Percentiles rank a stretch among this genome's conserved stretches.
Evolutionary conservation across 2,113 vertebrate genomes (phyloP).

Genomic region (Hemichromis elongatus): DNA sequence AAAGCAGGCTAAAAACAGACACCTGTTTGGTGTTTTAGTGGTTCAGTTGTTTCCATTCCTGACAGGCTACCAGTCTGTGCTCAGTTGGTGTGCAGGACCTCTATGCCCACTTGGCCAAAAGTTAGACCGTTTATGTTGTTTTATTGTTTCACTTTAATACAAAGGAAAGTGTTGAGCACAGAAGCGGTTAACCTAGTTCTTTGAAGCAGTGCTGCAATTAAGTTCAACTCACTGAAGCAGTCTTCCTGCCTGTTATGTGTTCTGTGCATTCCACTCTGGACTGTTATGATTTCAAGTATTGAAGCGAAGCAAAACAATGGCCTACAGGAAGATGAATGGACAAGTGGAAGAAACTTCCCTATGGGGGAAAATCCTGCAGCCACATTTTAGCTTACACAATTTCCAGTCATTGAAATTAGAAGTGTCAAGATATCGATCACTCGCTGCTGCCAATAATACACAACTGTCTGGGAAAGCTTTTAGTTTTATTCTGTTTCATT

Average conservation of each 20-base stretch:
- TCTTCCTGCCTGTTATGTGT: not conserved
- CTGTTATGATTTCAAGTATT: not conserved
- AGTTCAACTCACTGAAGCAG: not conserved
- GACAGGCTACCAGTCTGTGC: not conserved
- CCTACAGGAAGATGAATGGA: not conserved
- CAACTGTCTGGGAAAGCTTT: not conserved
- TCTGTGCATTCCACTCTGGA: not conserved
- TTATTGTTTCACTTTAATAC: not conserved
- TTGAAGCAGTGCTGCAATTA: not conserved
- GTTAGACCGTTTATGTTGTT: not conserved
- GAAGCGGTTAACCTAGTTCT: not conserved
- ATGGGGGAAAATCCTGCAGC: not conserved
- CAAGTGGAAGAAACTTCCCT: not conserved
- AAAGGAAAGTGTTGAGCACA: not conserved
- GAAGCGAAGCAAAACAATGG: not conserved
- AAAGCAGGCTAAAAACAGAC: not conserved
- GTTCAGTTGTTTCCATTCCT: not conserved
- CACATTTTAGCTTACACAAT: not conserved
- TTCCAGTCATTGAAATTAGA: not conserved
- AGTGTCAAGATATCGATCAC: not conserved
- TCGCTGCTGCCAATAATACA: accelerated
- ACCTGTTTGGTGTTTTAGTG: not conserved
- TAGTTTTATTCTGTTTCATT: not conserved
- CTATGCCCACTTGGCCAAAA: not conserved
- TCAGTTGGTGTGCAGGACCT: not conserved